Evolutionary conservation across 2,797 vertebrate species (phyloP), one percentile per base, ranked within the genome.

Genomic region (Florisuga fusca): DNA sequence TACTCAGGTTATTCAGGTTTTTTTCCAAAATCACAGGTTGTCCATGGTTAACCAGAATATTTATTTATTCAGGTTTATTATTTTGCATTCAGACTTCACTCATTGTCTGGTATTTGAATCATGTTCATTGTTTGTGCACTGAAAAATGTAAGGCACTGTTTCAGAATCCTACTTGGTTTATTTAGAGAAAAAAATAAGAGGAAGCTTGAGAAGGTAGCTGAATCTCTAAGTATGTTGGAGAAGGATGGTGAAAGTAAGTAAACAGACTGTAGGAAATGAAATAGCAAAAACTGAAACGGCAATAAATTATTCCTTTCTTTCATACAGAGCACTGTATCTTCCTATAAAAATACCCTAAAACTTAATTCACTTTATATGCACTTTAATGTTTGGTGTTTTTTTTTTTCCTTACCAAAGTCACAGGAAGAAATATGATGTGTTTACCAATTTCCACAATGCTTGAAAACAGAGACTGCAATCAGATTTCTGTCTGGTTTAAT

Each of bases 401-500:
- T 21, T 10, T 50, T 51, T 83, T 63, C 68, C 29, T 15, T 5
- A 4, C 18, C 41, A 38, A n/a, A 78, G 51, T 67, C 55, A 76
- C 27, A 71, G 58, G 43, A 88, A 87, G n/a, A 72, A 89, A 75
- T 90, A 69, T 8, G 9, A 13, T 31, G 34, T 54, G 27, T 63
- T 90, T 96, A 61, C 38, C 55, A 48, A 16, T 79, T 87, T 87
- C 48, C 31, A 71, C 48, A 84, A 13, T 79, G 16, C 22, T 92
- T 89, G 45, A 74, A 76, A 89, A 84, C 38, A 67, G 76, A 84
- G 53, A 46, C 33, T 84, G 43, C 34, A 76, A 91, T 93, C 69
- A 86, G 58, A 69, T 84, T 86, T 91, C 64, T 93, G 53, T 16
- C 67, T 54, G 16, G 16, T 73, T 93, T 91, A 91, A 90, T 82